These are phyloP conservation scores for Clavelina lepadiformis DNA, from an alignment of 23 tunicate species.

Conservation along the genomic window DNA sequence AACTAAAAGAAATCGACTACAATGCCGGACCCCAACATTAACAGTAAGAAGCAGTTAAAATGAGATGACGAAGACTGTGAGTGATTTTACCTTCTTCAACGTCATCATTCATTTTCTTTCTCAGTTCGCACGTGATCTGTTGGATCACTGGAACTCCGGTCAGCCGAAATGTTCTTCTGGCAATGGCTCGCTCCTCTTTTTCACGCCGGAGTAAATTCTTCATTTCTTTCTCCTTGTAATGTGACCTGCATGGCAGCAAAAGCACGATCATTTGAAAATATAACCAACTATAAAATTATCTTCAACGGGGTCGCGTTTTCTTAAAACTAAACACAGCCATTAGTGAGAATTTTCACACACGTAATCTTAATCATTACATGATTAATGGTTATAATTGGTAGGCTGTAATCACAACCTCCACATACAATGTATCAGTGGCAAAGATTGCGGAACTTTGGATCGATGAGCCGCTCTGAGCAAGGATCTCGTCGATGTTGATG, in stretches of 20 bases:
- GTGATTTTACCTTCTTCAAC: slow-evolving; percentile 22
- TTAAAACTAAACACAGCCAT: too few species aligned
- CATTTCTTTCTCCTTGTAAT: slow-evolving; percentile 67
- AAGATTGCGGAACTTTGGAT: slow-evolving; percentile 58
- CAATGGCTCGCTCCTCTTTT: slow-evolving; percentile 50
- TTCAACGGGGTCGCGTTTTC: too few species aligned
- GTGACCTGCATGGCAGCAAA: too few species aligned
- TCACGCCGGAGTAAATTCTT: slow-evolving; percentile 45
- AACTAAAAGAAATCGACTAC: too few species aligned
- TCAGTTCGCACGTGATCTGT: slow-evolving; percentile 38
- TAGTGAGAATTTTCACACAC: too few species aligned
- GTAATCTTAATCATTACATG: too few species aligned
- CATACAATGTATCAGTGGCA: slow-evolving; percentile 81
- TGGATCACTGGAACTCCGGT: slow-evolving; percentile 51
- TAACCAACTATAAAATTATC: too few species aligned
- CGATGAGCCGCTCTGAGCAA: slow-evolving; percentile 56
- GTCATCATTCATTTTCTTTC: slow-evolving; percentile 36
- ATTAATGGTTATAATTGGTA: too few species aligned
- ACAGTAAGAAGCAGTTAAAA: too few species aligned
- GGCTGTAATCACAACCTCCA: slow-evolving; percentile 3
- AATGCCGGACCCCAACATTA: too few species aligned
- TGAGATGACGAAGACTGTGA: too few species aligned
- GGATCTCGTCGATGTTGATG: slow-evolving; percentile 42
- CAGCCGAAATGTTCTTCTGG: slow-evolving; percentile 52
- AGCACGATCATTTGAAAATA: too few species aligned